Conservation (phyloP, 2,113 vertebrate species). For the Vulpes vulpes region DNA sequence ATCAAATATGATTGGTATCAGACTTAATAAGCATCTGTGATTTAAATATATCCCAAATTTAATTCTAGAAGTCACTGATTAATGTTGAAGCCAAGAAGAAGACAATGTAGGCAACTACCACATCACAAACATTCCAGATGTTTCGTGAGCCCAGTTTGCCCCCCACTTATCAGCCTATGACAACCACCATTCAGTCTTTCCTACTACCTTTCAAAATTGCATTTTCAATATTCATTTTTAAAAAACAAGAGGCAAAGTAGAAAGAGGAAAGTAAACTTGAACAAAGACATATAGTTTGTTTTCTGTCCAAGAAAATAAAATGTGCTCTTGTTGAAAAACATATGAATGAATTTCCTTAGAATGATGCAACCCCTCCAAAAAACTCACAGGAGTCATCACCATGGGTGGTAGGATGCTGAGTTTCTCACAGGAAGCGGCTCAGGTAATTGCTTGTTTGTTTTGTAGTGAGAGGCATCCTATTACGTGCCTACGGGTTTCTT, state of each 20-base stretch:
- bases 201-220: background rate
- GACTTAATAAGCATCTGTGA: conserved; percentile 61
- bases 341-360: background rate
- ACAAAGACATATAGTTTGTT: conserved; percentile 1
- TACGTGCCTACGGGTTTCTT: conserved; percentile 20
- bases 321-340: conserved; percentile 40
- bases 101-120: conserved; percentile 39
- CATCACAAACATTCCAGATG: conserved; percentile 57
- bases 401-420: conserved; percentile 31
- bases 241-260: conserved; percentile 56
- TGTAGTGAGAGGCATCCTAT: background rate
- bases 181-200: background rate
- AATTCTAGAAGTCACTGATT: conserved; percentile 65
- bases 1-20: conserved; percentile 21
- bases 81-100: conserved; percentile 51
- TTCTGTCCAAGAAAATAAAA: conserved; percentile 54
- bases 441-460: conserved; percentile 66
- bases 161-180: background rate
- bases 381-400: background rate
- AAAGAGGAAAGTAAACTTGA: conserved; percentile 37
- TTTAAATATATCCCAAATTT: conserved; percentile 74
- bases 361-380: background rate
- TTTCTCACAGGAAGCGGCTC: conserved; percentile 54
- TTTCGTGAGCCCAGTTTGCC: background rate
- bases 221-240: background rate